These are phyloP conservation scores for Acanthurus leucopareius DNA, from an alignment of 2,797 vertebrate species.

Conservation along the genomic window DNA sequence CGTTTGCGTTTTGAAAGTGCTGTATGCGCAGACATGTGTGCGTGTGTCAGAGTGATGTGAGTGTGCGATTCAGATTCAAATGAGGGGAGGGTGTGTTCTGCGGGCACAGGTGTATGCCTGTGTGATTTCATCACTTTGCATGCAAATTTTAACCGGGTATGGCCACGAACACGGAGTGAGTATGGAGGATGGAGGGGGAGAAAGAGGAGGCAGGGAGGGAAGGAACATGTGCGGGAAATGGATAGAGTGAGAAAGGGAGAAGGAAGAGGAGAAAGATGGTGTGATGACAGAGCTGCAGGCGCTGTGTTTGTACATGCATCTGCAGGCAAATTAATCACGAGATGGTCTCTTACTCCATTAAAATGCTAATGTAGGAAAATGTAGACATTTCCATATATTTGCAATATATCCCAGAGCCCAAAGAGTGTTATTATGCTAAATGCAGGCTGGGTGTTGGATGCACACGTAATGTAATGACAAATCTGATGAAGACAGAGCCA, in stretches of 20 bases:
- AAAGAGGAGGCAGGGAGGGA: conserved; percentile 33
- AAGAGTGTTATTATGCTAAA: conserved; percentile 69
- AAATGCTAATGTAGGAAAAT: conserved; percentile 86
- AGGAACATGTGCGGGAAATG: conserved; percentile 53
- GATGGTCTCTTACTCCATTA: conserved; percentile 80
- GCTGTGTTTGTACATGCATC: conserved; percentile 80
- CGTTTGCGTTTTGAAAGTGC: conserved; percentile 49
- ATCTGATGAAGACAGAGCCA: conserved; percentile 46
- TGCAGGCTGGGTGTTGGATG: conserved; percentile 51
- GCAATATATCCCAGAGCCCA: conserved; percentile 73
- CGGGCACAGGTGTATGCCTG: conserved; percentile 76
- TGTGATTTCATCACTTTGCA: conserved; percentile 80
- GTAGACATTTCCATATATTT: conserved; percentile 79
- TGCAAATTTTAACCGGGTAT: conserved; percentile 72
- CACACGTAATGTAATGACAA: conserved; percentile 52
- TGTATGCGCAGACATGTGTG: conserved; percentile 13
- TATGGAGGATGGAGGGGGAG: conserved; percentile 3
- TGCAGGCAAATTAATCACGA: conserved; percentile 82
- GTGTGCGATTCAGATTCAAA: conserved; percentile 58
- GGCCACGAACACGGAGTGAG: conserved; percentile 35
- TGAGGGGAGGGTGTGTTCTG: conserved; percentile 57
- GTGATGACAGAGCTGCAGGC: conserved; percentile 74
- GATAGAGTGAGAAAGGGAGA: conserved; percentile 48
- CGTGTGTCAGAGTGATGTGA: conserved; percentile 19
- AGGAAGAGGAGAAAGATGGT: conserved; percentile 60